A percentile compares a stretch with the other conserved stretches of the same genome.
These are phyloP conservation scores for Brenthis hecate DNA, from an alignment of 2,888 invertebrate species.

Conservation along the genomic window DNA sequence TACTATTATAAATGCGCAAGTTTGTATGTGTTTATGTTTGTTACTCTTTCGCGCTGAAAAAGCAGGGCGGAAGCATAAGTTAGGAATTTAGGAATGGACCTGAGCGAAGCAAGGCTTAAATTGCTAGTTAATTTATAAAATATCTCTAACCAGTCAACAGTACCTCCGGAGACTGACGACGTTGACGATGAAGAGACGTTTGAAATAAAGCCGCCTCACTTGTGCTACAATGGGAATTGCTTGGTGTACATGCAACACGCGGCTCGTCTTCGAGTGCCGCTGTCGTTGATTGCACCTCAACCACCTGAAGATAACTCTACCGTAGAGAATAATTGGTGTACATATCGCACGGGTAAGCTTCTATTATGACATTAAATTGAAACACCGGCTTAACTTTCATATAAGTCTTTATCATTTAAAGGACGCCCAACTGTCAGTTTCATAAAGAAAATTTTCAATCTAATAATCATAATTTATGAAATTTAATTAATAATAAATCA, in stretches of 20 bases:
- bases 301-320: conserved; percentile 59
- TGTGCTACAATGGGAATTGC: conserved; percentile 70
- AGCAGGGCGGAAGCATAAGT: no score
- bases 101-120: no score
- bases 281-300: conserved; percentile 63
- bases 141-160: conserved; percentile 35
- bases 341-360: conserved; percentile 75
- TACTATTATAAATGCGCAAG: no score
- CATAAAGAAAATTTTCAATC: no score
- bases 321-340: conserved; percentile 83
- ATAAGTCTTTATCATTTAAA: no score
- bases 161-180: conserved; percentile 45
- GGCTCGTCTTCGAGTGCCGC: conserved; percentile 61
- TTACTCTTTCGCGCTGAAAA: no score
- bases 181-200: conserved; percentile 58
- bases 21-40: no score
- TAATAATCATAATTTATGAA: no score
- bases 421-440: no score
- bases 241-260: conserved; percentile 72
- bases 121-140: not conserved
- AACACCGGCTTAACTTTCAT: not conserved
- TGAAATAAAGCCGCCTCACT: conserved; percentile 68
- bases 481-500: no score
- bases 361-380: not conserved
- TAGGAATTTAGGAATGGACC: no score